Evolutionary conservation across 2,888 invertebrate species (phyloP), one percentile per base, ranked within the genome.

Genomic region (Argyresthia albistria): DNA sequence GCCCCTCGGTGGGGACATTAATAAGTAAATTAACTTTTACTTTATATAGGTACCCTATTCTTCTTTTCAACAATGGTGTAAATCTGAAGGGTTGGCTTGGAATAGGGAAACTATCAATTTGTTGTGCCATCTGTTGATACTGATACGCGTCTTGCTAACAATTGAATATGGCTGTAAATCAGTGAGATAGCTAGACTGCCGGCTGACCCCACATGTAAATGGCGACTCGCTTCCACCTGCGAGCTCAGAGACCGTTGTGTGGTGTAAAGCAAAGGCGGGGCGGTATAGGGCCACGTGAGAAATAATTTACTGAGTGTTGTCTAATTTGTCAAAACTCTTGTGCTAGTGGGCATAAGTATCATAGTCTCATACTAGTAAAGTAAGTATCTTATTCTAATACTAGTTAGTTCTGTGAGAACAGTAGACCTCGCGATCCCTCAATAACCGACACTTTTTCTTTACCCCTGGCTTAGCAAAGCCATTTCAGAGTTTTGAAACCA

Each of bases 131-230:
- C 79, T 80, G 81, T 77, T 82, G 78, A 78, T 83, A 77, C 79
- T 82, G 78, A 78, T 83, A 77, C 79, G 77, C 77, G 73, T 73
- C 69, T 67, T 67, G 71, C 74, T 70, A 73, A 80, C 82, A 84
- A 84, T 84, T 82, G 83, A 84, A 83, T 83, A 76, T 73, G 73
- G 77, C 63, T 69, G 76, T 84, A 84, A 83, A 84, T 84, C 83
- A 83, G 73, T 55, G 68, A 74, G 81, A 82, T 81, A 81, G 75
- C 70, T 63, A 15, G 63, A 58, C 61, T 55, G 58, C 64, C 64
- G 65, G 66, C 71, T 81, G 77, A 80, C 80, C 78, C 69, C 73
- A 73, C 78, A 80, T 80, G 80, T 77, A 80, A 77, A 81, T 80
- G 72, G 73, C 69, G 59, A 68, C 60, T 65, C 62, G 65, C 70